phyloP scores from a whole-genome alignment of 2,888 invertebrate genomes.

The Metacarcinus magister region DNA sequence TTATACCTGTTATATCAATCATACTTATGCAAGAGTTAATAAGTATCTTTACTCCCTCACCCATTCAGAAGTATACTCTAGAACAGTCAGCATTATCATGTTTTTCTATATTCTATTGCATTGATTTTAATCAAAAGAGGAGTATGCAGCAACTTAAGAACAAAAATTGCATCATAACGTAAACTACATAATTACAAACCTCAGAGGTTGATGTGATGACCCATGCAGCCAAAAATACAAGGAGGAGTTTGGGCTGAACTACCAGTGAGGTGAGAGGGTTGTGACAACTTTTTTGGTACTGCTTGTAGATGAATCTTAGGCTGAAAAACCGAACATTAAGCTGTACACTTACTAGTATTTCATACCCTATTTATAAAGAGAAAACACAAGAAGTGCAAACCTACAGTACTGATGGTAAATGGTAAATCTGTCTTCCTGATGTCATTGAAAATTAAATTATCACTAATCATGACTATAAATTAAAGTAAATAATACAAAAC shows the following conservation, averaged over 20 bases:
- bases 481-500: not conserved
- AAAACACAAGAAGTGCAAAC: no score
- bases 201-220: conserved; percentile 72
- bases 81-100: no score
- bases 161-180: not conserved
- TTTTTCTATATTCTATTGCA: no score
- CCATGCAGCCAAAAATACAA: conserved; percentile 50
- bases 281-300: conserved; percentile 64
- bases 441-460: not conserved
- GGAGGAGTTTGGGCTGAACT: conserved; percentile 18
- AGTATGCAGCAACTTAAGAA: not conserved
- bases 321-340: conserved; percentile 61
- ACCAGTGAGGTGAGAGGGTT: conserved; percentile 65
- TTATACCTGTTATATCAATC: no score
- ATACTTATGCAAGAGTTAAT: no score
- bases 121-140: no score
- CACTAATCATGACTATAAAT: not conserved
- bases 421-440: not conserved
- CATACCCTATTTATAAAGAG: not conserved
- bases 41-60: no score
- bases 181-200: conserved; percentile 54
- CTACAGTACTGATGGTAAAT: not conserved
- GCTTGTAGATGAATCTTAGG: conserved; percentile 74
- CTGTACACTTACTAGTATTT: not conserved
- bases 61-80: no score